Evolutionary conservation across 35 echinoderm and acorn worm genomes (phyloP).

Genomic region (Anneissia japonica): DNA sequence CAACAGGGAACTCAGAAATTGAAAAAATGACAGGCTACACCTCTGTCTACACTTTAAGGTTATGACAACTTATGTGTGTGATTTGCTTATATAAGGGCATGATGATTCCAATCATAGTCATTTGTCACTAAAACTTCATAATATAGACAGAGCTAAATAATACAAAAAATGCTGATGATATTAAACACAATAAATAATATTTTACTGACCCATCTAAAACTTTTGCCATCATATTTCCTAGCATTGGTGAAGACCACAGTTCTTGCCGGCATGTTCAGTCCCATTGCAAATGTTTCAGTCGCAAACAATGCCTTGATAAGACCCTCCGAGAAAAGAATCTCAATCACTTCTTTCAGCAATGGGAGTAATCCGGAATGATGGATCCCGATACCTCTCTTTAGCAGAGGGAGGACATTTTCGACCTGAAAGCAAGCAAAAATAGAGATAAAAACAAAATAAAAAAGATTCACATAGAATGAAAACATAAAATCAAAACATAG

Average conservation of each 20-base stretch:
- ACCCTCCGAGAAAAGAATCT: conserved; percentile 93
- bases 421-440: conserved; percentile 33
- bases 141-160: no score
- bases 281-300: conserved; percentile 98
- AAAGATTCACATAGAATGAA: no score
- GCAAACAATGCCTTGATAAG: conserved; percentile 96
- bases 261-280: conserved; percentile 99
- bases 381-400: conserved; percentile 96
- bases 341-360: conserved; percentile 89
- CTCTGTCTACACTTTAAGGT: no score
- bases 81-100: no score
- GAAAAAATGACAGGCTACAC: no score
- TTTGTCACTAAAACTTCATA: no score
- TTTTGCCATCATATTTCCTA: conserved; percentile 99
- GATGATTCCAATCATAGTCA: no score
- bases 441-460: not conserved
- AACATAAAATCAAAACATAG: no score
- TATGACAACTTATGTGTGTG: no score
- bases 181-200: not conserved
- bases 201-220: conserved; percentile 85
- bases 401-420: conserved; percentile 82
- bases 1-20: no score
- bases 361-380: conserved; percentile 91
- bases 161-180: no score
- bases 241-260: conserved; percentile 95